These are phyloP conservation scores for Cataglyphis altisquamis DNA, from an alignment of 2,888 invertebrate genomes.

Conservation along the genomic window DNA sequence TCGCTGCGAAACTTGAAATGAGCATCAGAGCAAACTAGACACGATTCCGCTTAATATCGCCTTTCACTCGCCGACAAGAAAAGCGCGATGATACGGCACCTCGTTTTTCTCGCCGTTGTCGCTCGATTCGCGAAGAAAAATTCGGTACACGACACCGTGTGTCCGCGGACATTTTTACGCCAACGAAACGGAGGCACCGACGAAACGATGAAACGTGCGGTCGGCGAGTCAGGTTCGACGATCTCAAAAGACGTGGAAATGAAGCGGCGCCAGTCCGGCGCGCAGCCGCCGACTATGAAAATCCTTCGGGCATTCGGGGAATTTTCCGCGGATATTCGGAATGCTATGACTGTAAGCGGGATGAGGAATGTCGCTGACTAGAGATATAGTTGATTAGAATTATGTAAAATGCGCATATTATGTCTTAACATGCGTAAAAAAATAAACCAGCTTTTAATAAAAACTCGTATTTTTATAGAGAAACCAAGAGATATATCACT, in stretches of 20 bases:
- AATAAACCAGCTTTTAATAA: slow-evolving; percentile 1
- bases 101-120: slow-evolving; percentile 11
- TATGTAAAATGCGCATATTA: slow-evolving; percentile 20
- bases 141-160: not conserved
- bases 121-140: not conserved
- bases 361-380: slow-evolving; percentile 48
- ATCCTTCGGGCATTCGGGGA: slow-evolving; percentile 41
- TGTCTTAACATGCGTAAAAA: not conserved
- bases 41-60: slow-evolving; percentile 38
- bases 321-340: slow-evolving; percentile 44
- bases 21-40: not conserved
- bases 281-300: slow-evolving; percentile 40
- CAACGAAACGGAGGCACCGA: not conserved
- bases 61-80: slow-evolving; percentile 62
- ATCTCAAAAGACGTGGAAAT: slow-evolving; percentile 54
- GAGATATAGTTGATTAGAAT: slow-evolving; percentile 5
- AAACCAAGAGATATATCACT: not conserved
- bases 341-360: not conserved
- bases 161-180: slow-evolving; percentile 5
- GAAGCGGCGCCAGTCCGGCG: slow-evolving; percentile 33
- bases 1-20: slow-evolving; percentile 21
- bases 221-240: slow-evolving; percentile 25
- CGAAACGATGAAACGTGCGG: not conserved
- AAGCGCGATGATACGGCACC: slow-evolving; percentile 14
- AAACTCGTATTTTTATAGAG: not conserved